phyloP scores from a whole-genome alignment of 2,888 invertebrate species.

The Megaustenia siamemsis region DNA sequence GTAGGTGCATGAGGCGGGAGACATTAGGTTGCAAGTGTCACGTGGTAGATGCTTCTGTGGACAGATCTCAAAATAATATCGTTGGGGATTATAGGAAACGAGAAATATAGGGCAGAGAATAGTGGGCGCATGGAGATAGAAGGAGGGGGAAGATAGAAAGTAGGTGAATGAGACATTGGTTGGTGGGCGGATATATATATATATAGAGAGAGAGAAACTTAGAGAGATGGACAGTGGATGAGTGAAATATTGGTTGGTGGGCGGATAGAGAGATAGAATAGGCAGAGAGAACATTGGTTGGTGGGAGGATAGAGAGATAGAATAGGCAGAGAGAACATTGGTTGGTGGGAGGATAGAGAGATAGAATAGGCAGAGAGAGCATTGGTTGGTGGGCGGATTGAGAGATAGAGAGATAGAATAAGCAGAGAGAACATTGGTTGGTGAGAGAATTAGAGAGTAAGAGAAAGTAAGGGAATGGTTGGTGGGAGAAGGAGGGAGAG shows the following conservation, averaged over 20 bases:
- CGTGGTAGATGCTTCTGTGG: no score
- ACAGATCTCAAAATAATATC: no score
- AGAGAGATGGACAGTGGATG: no score
- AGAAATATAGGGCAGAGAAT: neutral
- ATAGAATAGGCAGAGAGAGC: neutral
- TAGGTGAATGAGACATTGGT: slow-evolving; percentile 3
- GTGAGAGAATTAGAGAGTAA: neutral
- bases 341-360: neutral
- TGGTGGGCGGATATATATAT: neutral
- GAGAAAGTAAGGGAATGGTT: no score
- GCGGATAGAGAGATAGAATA: no score
- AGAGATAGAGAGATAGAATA: neutral
- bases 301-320: neutral
- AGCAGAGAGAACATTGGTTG: neutral
- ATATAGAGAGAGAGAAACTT: no score
- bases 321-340: neutral
- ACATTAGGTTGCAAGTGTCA: no score
- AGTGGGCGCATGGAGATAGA: neutral
- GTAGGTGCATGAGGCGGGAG: no score
- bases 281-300: no score
- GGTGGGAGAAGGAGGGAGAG: neutral
- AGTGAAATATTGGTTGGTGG: no score
- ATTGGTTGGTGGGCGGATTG: neutral
- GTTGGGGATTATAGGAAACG: no score
- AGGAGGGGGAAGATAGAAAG: neutral